These are phyloP conservation scores for Portunus trituberculatus DNA, from an alignment of 1,140 invertebrate species.

Conservation along the genomic window DNA sequence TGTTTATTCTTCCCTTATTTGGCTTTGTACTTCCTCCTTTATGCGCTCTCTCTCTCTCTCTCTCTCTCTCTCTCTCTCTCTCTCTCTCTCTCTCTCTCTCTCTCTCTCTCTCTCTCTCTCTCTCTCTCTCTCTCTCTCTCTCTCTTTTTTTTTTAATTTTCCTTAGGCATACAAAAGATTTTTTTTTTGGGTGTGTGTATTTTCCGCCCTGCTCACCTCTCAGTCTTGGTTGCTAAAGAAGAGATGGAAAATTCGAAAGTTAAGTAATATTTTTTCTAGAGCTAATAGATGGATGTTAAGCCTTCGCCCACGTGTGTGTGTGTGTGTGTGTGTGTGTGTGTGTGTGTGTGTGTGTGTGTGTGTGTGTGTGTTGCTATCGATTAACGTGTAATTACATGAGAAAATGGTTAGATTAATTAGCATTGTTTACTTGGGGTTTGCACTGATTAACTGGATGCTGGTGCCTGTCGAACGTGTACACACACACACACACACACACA, in stretches of 20 bases:
- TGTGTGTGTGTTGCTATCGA: not conserved
- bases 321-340: not conserved
- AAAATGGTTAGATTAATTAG: not conserved
- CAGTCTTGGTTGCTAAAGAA: not conserved
- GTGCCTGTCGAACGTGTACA: not conserved
- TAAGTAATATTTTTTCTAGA: not conserved
- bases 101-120: not conserved
- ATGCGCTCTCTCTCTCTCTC: not conserved
- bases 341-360: conserved; percentile 21
- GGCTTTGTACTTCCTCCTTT: no score
- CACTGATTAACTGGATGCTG: not conserved
- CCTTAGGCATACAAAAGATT: not conserved
- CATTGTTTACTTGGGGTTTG: not conserved
- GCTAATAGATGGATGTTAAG: not conserved
- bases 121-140: not conserved
- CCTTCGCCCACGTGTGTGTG: not conserved
- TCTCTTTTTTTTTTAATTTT: not conserved
- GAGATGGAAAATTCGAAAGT: not conserved
- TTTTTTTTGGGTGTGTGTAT: not conserved
- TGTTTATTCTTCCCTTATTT: not conserved
- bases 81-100: not conserved
- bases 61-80: not conserved
- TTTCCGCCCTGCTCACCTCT: not conserved
- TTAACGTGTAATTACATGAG: conserved; percentile 22
- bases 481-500: conserved; percentile 44